These are phyloP conservation scores for Boloria euphrosyne DNA, from an alignment of 2,888 invertebrate genomes.

Conservation along the genomic window DNA sequence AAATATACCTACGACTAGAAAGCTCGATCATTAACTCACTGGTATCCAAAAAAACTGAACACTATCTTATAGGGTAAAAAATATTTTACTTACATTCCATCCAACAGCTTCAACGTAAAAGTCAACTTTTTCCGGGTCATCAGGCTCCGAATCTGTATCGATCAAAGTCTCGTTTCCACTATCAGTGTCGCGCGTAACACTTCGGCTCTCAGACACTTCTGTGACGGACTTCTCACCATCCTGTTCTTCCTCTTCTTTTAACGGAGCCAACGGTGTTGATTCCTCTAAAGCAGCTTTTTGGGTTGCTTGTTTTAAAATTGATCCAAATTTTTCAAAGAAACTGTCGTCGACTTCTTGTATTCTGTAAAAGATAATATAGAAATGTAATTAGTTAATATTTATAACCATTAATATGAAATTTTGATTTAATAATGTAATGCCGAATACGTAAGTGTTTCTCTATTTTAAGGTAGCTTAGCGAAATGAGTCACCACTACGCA, in stretches of 20 bases:
- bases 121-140: constrained; percentile 84
- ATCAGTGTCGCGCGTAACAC: constrained; percentile 68
- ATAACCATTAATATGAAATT: not conserved
- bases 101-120: constrained; percentile 85
- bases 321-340: constrained; percentile 92
- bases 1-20: too few relatives aligned
- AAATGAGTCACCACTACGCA: too few relatives aligned
- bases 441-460: too few relatives aligned
- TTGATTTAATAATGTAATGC: too few relatives aligned
- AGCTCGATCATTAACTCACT: too few relatives aligned
- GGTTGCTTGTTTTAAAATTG: constrained; percentile 85
- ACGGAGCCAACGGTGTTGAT: constrained; percentile 79
- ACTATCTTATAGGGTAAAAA: too few relatives aligned
- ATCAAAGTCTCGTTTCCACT: constrained; percentile 82
- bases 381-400: not conserved
- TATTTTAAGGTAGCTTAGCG: too few relatives aligned
- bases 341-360: constrained; percentile 92
- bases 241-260: constrained; percentile 70
- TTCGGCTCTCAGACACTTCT: constrained; percentile 64
- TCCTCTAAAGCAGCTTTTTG: constrained; percentile 82
- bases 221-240: constrained; percentile 68
- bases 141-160: constrained; percentile 86
- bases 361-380: constrained; percentile 73
- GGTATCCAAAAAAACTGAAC: too few relatives aligned
- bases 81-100: constrained; percentile 86